Percentiles rank a stretch among this genome's conserved stretches.
Conservation (phyloP, 2,113 vertebrate genomes). For the Triplophysa siluroides region DNA sequence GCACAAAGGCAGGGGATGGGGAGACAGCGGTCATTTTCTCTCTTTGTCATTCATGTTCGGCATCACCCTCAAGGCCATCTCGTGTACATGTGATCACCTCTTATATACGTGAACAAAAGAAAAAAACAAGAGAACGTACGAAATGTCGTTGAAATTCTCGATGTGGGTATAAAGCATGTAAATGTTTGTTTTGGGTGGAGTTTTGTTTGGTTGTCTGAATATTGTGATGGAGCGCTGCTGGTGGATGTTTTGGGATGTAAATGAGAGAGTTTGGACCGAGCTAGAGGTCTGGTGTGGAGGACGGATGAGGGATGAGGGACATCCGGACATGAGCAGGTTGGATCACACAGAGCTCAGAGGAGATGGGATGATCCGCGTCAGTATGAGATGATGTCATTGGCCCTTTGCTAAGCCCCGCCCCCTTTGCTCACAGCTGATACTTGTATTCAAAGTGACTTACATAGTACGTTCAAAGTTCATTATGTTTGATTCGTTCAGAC, state of each 20-base stretch:
- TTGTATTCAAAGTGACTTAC: too few species aligned
- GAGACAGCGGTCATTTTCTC: constrained; percentile 57
- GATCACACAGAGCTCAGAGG: not conserved
- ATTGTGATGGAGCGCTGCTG: constrained; percentile 20
- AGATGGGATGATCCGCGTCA: not conserved
- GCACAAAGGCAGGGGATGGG: constrained; percentile 69
- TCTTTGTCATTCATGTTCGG: constrained; percentile 43
- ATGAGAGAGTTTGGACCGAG: not conserved
- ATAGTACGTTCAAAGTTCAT: too few species aligned
- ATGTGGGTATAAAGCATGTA: constrained; percentile 76
- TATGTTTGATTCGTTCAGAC: too few species aligned
- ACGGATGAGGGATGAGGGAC: constrained; percentile 5
- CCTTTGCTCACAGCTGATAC: too few species aligned
- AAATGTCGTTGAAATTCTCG: constrained; percentile 73
- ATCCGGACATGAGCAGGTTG: not conserved
- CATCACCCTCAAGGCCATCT: constrained; percentile 62
- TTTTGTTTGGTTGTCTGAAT: constrained; percentile 48
- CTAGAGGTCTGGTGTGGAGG: constrained; percentile 27
- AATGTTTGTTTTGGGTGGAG: constrained; percentile 74
- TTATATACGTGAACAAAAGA: constrained; percentile 62
- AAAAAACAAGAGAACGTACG: constrained; percentile 56
- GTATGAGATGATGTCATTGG: not conserved
- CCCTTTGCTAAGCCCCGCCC: not conserved
- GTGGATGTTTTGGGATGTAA: constrained; percentile 11
- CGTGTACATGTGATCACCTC: constrained; percentile 76